Evolutionary conservation across 2,113 vertebrate genomes (phyloP).

Genomic region (Aphyosemion australe): DNA sequence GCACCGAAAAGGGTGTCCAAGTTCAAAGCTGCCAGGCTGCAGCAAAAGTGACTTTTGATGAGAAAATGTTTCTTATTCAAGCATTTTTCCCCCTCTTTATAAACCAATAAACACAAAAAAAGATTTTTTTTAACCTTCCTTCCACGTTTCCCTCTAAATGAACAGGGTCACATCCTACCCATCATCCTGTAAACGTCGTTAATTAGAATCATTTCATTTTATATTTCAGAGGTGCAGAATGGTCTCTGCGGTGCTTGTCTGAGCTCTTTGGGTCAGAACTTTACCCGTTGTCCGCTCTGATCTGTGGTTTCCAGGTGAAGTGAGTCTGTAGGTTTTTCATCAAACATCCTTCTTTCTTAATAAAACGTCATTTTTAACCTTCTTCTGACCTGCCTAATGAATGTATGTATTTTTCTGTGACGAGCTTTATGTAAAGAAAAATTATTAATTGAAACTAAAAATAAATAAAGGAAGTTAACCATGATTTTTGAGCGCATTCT

Average conservation of each 20-base stretch:
- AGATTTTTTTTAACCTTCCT: constrained; percentile 7
- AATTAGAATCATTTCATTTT: too few relatives aligned
- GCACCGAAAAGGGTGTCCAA: constrained; percentile 81
- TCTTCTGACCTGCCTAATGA: constrained; percentile 54
- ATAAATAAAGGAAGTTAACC: constrained; percentile 62
- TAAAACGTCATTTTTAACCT: not conserved
- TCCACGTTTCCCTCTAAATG: not conserved
- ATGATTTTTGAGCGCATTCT: constrained; percentile 1
- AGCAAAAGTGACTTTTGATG: constrained; percentile 74
- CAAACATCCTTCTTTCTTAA: constrained; percentile 26
- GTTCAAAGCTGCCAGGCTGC: constrained; percentile 93
- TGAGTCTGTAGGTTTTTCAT: constrained; percentile 10
- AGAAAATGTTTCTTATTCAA: not conserved
- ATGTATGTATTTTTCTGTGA: constrained; percentile 66
- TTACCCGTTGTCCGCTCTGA: too few relatives aligned
- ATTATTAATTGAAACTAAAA: constrained; percentile 31
- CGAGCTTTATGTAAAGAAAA: constrained; percentile 59
- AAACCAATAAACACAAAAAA: not conserved
- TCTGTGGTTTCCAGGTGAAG: constrained; percentile 15
- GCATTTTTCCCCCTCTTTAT: constrained; percentile 9
- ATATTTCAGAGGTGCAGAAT: too few relatives aligned
- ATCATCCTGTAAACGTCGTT: too few relatives aligned
- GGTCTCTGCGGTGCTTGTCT: too few relatives aligned
- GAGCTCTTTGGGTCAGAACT: too few relatives aligned
- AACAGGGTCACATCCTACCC: not conserved